Base-by-base conservation (phyloP, 2,797 vertebrate species). In the Carduelis carduelis region DNA sequence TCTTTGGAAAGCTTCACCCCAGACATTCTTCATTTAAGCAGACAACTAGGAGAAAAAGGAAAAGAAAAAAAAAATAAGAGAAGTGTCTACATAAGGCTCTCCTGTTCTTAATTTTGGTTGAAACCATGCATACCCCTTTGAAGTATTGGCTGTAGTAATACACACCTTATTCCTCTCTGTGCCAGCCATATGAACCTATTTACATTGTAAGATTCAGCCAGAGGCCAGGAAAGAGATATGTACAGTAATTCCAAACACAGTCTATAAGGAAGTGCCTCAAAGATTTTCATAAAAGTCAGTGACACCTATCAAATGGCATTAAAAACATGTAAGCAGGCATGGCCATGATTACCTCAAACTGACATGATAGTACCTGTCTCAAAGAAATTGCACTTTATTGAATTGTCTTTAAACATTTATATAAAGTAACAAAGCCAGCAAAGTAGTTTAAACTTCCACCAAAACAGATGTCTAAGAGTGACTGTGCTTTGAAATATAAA, bases 71-170 rank as follows among this genome's bases (percentile, higher is more conserved):
- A 39, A 39, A 65, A n/a, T 22, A 3, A 39, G 23, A 68, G 57
- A 90, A 90, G 77, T 90, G 52, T 96, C 96, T 95, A 79, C 86
- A 49, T n/a, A 87, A 87, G 83, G 61, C 82, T 96, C 92, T 98
- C 90, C 97, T 97, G 97, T 97, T 98, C 97, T 97, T 97, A 97
- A 96, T 98, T 98, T 98, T 95, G 76, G 83, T 95, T 89, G 94
- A 97, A 97, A 93, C 81, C 93, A 94, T 64, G 89, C 91, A 88
- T 66, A 92, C 47, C 27, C 90, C 95, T 98, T 98, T 98, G 97
- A 98, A 96, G 96, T 97, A 74, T 7, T 95, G 15, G 64, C 22
- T 95, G 84, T 95, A 94, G 94, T 96, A 97, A 97, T 84, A 96
- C 92, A 97, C 95, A 97, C 95, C 90, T 98, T 97, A 97, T 96